A percentile compares a stretch with the other conserved stretches of the same genome.
Conservation (phyloP, 2,797 vertebrate species). For the Steatocranus sp. region DNA sequence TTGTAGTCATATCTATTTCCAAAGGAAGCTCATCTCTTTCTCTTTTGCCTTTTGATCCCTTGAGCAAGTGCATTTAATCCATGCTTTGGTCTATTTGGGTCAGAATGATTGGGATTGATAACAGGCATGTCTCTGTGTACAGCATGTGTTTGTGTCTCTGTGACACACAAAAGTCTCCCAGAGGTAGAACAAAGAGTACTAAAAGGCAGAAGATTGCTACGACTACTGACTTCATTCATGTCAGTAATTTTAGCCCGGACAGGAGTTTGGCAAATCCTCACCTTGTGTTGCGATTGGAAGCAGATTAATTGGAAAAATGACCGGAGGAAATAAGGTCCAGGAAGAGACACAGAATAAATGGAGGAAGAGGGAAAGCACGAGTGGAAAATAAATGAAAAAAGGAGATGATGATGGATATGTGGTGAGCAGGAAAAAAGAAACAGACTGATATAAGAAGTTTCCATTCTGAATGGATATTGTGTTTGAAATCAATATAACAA, state of each 20-base stretch:
- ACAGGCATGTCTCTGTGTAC: neutral
- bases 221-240: neutral
- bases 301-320: slow-evolving; percentile 11
- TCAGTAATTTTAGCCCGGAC: neutral
- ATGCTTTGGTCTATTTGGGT: slow-evolving; percentile 11
- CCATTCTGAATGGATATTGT: fast-evolving
- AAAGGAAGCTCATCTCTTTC: neutral
- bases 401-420: neutral
- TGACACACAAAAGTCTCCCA: neutral
- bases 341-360: neutral
- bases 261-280: neutral
- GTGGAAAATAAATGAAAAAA: slow-evolving; percentile 18
- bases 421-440: neutral
- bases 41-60: neutral
- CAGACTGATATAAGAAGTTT: neutral
- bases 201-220: neutral
- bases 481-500: neutral
- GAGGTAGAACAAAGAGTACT: neutral
- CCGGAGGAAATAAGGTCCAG: neutral
- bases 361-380: neutral
- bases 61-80: slow-evolving; percentile 18
- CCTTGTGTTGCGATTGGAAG: neutral
- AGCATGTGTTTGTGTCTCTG: neutral
- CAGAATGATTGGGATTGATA: slow-evolving; percentile 7
- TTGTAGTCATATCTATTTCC: neutral